Evolutionary conservation across 2,888 invertebrate species (phyloP).

Genomic region (Cerceris ruficornis): DNA sequence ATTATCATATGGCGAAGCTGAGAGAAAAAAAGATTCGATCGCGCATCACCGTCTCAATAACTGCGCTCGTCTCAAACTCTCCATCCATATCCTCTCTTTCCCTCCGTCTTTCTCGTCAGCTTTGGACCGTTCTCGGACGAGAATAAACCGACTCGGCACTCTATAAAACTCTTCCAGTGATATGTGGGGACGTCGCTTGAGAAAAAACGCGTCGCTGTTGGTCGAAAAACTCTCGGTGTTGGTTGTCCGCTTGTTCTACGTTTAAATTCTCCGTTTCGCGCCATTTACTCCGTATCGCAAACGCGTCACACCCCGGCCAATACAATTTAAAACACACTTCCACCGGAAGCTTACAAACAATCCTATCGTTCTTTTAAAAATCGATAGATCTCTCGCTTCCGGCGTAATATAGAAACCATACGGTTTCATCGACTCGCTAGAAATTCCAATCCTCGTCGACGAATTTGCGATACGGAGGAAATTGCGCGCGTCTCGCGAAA

Average conservation of each 20-base stretch:
- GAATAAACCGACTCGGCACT: conserved; percentile 42
- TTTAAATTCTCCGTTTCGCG: conserved; percentile 10
- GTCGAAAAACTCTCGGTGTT: conserved; percentile 52
- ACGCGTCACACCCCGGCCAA: too few species aligned
- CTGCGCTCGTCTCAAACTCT: background rate
- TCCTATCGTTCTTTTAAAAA: too few species aligned
- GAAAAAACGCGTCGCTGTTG: conserved; percentile 55
- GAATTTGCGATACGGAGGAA: conserved; percentile 22
- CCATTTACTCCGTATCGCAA: background rate
- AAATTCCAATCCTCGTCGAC: background rate
- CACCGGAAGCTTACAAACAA: too few species aligned
- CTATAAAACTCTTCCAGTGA: conserved; percentile 57
- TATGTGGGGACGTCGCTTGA: conserved; percentile 59
- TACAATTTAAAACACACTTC: too few species aligned
- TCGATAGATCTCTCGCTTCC: too few species aligned
- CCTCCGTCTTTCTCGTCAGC: background rate
- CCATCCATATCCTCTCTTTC: background rate
- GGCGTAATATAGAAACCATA: too few species aligned
- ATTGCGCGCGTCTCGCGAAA: conserved; percentile 27
- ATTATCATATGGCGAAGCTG: conserved; percentile 5
- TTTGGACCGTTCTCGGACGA: conserved; percentile 21
- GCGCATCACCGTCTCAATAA: conserved; percentile 6
- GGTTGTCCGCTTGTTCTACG: conserved; percentile 25
- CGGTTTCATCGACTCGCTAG: too few species aligned
- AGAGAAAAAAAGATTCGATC: conserved; percentile 34